Base-by-base conservation (phyloP, 1,140 invertebrate genomes). In the Apis laboriosa region DNA sequence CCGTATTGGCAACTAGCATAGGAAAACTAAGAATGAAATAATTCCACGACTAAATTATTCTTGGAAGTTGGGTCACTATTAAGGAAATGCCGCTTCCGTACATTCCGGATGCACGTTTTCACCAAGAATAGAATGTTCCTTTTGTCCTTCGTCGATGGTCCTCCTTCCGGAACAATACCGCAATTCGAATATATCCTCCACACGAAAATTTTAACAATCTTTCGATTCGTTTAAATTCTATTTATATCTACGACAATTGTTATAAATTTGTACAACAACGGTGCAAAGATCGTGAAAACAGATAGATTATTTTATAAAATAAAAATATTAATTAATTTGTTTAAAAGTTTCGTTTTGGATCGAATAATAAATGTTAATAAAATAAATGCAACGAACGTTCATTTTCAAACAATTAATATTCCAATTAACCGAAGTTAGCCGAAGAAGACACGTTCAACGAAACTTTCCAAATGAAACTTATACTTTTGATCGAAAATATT, bases 51-150 rank as follows among this genome's bases (percentile, higher is more conserved):
- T 34, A 49, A 66, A 81, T 81, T 66, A 75, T 81, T 81, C 72
- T 67, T 43, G 72, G 79, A 75, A 81, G 28, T 61, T 67, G 51
- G 34, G 24, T n/a, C 58, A 66, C 28, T 28, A 43, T 66, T 51
- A 66, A 84, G 83, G 77, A 84, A 84, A 80, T 56, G 77, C 55
- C 70, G 43, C 68, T 75, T 84, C 67, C 72, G 49, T 43, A 67
- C 12, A 55, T 11, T 77, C 80, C 72, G 72, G 80, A 81, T 67
- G 55, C 15, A 73, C 78, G 78, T 80, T 80, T 72, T 53, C 43
- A 67, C 9, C 76, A 15, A 67, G 19, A 67, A 67, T 67, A 77
- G 76, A 67, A n/a, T 0, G 61, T 67, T 67, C 21, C 12, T 77
- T 63, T 61, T 21, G 21, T 56, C 17, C 71, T 28, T 34, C 12